A percentile compares a stretch with the other conserved stretches of the same genome.
These are phyloP conservation scores for Amblyjoppa proteus DNA, from an alignment of 2,888 invertebrate species.

Conservation along the genomic window DNA sequence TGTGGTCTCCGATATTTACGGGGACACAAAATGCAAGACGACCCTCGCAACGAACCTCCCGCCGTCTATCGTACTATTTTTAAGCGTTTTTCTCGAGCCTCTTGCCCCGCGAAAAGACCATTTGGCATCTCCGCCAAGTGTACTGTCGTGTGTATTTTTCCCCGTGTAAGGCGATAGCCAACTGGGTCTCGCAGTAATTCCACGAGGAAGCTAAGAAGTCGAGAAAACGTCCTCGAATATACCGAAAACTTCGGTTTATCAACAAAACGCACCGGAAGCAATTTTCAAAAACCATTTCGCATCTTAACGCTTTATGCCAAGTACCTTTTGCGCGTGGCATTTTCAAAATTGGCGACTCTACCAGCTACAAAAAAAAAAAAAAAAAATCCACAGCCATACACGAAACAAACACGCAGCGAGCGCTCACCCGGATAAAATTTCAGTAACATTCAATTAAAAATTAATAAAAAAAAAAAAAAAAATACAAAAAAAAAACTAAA, in stretches of 20 bases:
- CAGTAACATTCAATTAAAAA: background rate
- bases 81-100: background rate
- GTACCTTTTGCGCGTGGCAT: background rate
- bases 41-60: background rate
- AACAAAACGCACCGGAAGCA: background rate
- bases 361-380: background rate
- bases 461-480: background rate
- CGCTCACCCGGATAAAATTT: background rate
- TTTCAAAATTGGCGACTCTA: background rate
- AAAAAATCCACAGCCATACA: background rate
- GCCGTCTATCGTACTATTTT: background rate
- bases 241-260: background rate
- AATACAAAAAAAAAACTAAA: background rate
- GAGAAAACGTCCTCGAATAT: background rate
- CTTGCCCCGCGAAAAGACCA: background rate
- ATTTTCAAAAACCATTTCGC: background rate
- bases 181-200: background rate
- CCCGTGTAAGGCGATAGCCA: background rate
- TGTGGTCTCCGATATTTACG: no score
- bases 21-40: no score
- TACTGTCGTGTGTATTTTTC: constrained; percentile 3
- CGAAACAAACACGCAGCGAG: background rate
- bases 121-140: background rate
- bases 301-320: background rate
- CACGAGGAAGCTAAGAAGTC: background rate